Percentiles rank a stretch among this genome's conserved stretches.
These are phyloP conservation scores for Dendrocincla fuliginosa DNA, from an alignment of 2,797 vertebrate species.

Conservation along the genomic window DNA sequence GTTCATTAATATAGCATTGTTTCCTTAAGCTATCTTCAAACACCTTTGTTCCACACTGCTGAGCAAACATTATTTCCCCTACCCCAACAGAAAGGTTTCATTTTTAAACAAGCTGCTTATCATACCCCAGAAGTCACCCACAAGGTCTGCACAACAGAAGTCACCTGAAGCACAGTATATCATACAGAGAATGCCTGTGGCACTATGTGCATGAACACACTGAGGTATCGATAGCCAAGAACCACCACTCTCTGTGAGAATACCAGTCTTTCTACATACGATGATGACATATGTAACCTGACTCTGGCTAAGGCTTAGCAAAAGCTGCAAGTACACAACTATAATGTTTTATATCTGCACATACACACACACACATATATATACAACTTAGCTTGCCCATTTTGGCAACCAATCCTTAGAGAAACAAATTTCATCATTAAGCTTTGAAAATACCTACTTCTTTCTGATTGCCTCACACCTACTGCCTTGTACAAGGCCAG, in stretches of 20 bases:
- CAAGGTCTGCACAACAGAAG: neutral
- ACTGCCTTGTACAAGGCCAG: neutral
- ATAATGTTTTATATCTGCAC: neutral
- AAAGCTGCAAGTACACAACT: neutral
- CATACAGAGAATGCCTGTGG: fast-evolving
- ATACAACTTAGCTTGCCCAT: neutral
- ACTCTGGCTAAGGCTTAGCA: neutral
- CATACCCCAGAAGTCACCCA: neutral
- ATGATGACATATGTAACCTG: neutral
- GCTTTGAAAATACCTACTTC: neutral
- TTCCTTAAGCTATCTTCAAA: neutral
- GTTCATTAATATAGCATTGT: neutral
- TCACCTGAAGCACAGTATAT: neutral
- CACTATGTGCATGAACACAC: fast-evolving
- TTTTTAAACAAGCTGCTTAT: neutral
- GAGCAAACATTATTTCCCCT: neutral
- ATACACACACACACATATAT: no score
- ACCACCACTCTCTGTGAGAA: neutral
- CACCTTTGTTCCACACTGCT: neutral
- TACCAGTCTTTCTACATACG: neutral
- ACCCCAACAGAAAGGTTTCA: neutral
- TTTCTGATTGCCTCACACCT: neutral
- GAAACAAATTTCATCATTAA: neutral
- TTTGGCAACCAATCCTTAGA: neutral
- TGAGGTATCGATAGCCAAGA: neutral